phyloP scores from a whole-genome alignment of 2,113 vertebrate species.

The Mobula birostris region DNA sequence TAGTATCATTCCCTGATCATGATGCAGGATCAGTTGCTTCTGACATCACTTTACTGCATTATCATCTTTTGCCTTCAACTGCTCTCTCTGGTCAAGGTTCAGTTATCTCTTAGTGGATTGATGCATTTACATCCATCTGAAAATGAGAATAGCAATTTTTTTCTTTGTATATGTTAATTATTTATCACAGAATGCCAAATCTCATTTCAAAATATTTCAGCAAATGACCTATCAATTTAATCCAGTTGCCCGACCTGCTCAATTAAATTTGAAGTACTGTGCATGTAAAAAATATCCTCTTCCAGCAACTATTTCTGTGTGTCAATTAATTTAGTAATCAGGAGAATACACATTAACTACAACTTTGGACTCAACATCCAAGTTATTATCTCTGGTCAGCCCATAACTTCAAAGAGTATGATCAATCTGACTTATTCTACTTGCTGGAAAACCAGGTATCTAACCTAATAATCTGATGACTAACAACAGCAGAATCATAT shows the following conservation, averaged over 20 bases:
- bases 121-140: neutral
- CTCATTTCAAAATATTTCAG: neutral
- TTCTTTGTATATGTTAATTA: neutral
- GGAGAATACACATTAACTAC: neutral
- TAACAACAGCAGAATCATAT: neutral
- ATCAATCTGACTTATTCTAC: neutral
- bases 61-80: too few relatives aligned
- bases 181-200: neutral
- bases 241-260: neutral
- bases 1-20: too few relatives aligned
- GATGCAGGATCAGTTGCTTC: too few relatives aligned
- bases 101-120: neutral
- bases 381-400: neutral
- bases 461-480: neutral
- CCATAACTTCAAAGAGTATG: neutral
- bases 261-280: neutral
- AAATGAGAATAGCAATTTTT: neutral
- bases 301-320: neutral
- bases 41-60: too few relatives aligned
- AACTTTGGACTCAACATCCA: neutral
- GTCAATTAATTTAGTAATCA: neutral
- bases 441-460: neutral
- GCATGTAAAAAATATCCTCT: neutral
- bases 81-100: too few relatives aligned
- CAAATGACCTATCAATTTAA: neutral